Evolutionary conservation across 2,888 invertebrate genomes (phyloP), one percentile per base, ranked within the genome.

Genomic region (Halictus ligatus): DNA sequence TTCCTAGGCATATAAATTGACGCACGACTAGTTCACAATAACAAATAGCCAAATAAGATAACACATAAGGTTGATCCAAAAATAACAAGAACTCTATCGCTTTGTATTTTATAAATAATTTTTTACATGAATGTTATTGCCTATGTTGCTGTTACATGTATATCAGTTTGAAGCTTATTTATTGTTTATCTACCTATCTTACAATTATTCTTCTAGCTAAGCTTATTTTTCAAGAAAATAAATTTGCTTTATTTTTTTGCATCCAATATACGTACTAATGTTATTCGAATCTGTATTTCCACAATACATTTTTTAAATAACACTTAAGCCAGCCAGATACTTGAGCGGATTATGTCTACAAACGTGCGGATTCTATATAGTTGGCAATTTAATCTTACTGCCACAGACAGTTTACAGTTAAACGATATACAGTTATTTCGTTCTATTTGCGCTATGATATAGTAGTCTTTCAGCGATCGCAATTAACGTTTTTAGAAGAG

Each of bases 361-460:
- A 71, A 13, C 15, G 60, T 43, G 48, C 29, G 15, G 40, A 25
- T 64, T 54, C 71, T 84, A 58, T 54, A 50, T 78, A 85, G 76
- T 85, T 85, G 85, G 25, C 18, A 85, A 79, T 79, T 85, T 80
- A 73, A 85, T 85, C 85, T 76, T 85, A 50, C 43, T 29, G 58
- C 69, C 67, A 67, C 80, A 85, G 85, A 76, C 84, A 84, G 25
- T 84, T 83, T 85, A 85, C 85, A 80, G 85, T 85, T 85, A 85
- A 85, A 85, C 75, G 67, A n/a, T 85, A 85, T 85, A 85, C 85
- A 85, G 85, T 85, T 85, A 85, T 67, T 85, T 85, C 73, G 85
- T 74, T 76, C 85, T 80, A 79, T 85, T 85, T 85, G 80, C 80
- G 50, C 72, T 76, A 46, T 40, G 54, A 85, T 72, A 54, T 74